Conservation (phyloP, 2,888 invertebrate species). For the Diadromus collaris region DNA sequence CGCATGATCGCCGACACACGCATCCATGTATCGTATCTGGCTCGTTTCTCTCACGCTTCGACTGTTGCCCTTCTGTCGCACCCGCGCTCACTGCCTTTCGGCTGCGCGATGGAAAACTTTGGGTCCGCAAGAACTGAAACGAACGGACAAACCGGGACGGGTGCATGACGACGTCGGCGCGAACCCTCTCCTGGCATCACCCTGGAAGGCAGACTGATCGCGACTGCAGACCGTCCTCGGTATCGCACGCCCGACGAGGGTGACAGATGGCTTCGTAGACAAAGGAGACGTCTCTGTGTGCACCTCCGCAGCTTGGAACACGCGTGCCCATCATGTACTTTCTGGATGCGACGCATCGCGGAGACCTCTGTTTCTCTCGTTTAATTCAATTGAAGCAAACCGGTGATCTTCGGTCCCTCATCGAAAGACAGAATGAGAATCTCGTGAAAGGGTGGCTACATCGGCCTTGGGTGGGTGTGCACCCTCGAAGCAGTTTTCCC, state of each 20-base stretch:
- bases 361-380: conserved; percentile 56
- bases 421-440: conserved; percentile 48
- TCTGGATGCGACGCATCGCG: conserved; percentile 53
- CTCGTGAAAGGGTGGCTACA: conserved; percentile 26
- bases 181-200: conserved; percentile 27
- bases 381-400: conserved; percentile 75
- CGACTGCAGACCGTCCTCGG: conserved; percentile 38
- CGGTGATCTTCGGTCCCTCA: conserved; percentile 55
- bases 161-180: conserved; percentile 17
- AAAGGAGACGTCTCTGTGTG: conserved; percentile 65
- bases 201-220: conserved; percentile 40
- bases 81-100: conserved; percentile 20
- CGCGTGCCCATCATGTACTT: conserved; percentile 62
- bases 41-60: conserved; percentile 50
- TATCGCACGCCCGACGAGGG: conserved; percentile 49
- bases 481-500: conserved; percentile 34
- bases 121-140: conserved; percentile 31
- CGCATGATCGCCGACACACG: conserved; percentile 4
- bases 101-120: conserved; percentile 15
- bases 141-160: conserved; percentile 22
- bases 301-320: conserved; percentile 7
- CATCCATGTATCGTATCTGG: conserved; percentile 32
- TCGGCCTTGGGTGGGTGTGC: conserved; percentile 10
- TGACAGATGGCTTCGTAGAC: conserved; percentile 77
- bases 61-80: conserved; percentile 21